phyloP scores from a whole-genome alignment of 2,797 vertebrate species.

The Notamacropus eugenii region DNA sequence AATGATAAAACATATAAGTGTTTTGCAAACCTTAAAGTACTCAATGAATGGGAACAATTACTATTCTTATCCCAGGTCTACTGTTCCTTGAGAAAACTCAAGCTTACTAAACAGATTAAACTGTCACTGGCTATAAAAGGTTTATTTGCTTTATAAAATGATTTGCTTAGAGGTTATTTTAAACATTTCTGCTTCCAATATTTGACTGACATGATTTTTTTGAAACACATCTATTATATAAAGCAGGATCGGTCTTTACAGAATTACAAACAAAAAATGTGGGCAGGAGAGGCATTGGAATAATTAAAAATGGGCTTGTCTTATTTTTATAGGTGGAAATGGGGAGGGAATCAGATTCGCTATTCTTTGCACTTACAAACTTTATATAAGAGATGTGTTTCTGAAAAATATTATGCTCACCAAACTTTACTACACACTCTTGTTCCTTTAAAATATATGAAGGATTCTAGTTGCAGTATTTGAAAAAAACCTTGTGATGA shows the following conservation, averaged over 20 bases:
- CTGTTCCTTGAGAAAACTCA: neutral
- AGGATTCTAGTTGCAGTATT: neutral
- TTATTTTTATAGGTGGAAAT: neutral
- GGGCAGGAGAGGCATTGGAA: neutral
- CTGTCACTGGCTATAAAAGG: neutral
- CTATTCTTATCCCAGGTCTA: neutral
- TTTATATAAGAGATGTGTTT: neutral
- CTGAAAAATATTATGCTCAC: neutral
- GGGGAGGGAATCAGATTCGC: neutral
- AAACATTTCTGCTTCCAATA: neutral
- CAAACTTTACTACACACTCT: neutral
- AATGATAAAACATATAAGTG: neutral
- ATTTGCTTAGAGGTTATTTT: conserved; percentile 11
- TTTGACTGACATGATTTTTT: conserved; percentile 10
- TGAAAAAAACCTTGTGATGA: neutral
- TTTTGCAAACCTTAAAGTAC: neutral
- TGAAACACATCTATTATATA: neutral
- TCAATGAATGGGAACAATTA: neutral
- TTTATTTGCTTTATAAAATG: neutral
- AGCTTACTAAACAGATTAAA: neutral
- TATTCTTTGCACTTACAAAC: neutral
- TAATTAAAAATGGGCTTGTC: neutral
- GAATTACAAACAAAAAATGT: neutral
- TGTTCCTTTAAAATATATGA: neutral
- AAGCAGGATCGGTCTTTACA: neutral